Base-by-base conservation (phyloP, 2,888 invertebrate species). In the Agriotes lineatus region DNA sequence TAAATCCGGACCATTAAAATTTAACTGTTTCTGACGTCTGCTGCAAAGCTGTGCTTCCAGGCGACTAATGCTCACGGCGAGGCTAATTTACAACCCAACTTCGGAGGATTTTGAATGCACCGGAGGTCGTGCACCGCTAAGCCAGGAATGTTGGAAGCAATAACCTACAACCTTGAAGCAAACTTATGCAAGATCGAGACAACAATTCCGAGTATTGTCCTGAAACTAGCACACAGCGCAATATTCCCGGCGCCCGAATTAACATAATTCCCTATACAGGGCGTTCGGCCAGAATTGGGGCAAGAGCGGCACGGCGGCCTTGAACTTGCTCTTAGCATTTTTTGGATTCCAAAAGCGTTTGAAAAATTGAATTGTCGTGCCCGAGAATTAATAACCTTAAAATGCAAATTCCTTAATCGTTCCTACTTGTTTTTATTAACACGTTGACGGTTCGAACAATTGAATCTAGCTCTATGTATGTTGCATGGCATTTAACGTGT, bases 81-180 rank as follows among this genome's bases (percentile, higher is more conserved):
- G 12, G 18, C 2, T 12, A 48, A 48, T 48, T 48, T 48, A 48
- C 48, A 22, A 22, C 52, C 52, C n/a, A 64, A 48, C 48, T 64
- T 63, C 44, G 45, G 65, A 59, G 44, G 33, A 64, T 69, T 69
- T 69, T 64, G 64, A 69, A 59, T 69, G 69, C 69, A 69, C 59
- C 69, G 42, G 69, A 69, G 69, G 69, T 69, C 69, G 64, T 64
- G 56, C 63, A 64, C 64, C 59, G 59, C 59, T 66, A 64, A 69
- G 69, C 63, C 59, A 64, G 69, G 69, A 69, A 69, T 69, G 69
- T 65, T 69, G 69, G 69, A 69, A 69, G 69, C 69, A 65, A 65
- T 69, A 69, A 69, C 69, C 69, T 69, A 65, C 65, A 69, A 69
- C 69, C 69, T 69, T 69, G 69, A 69, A 69, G 65, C 57, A 57